These are phyloP conservation scores for Phrynocephalus versicolor DNA, from an alignment of 2,113 vertebrate genomes.

Conservation along the genomic window DNA sequence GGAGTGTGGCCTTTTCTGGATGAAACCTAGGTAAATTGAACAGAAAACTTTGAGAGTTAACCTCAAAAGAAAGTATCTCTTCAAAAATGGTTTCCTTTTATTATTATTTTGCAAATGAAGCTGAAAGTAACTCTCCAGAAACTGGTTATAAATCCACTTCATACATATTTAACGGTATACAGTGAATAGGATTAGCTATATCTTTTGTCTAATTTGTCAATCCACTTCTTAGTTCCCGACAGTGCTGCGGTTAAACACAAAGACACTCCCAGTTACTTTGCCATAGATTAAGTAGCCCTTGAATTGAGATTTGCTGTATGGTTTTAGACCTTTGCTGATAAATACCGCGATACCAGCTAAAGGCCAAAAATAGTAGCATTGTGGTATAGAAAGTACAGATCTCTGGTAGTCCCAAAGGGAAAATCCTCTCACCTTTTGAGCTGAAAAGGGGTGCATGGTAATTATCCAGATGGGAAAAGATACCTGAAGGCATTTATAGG, in stretches of 20 bases:
- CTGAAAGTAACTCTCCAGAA: constrained; percentile 61
- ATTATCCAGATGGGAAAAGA: constrained; percentile 31
- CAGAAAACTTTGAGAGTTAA: constrained; percentile 40
- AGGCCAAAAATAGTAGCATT: constrained; percentile 61
- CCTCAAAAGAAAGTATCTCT: constrained; percentile 34
- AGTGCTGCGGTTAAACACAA: constrained; percentile 64
- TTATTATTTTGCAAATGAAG: constrained; percentile 60
- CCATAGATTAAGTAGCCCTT: constrained; percentile 66
- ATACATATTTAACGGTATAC: constrained; percentile 66
- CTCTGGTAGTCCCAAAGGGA: constrained; percentile 55
- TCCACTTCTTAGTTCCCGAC: constrained; percentile 64
- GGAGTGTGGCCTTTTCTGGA: constrained; percentile 33
- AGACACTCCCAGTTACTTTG: constrained; percentile 66
- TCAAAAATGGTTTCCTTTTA: constrained; percentile 46
- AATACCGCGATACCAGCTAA: constrained; percentile 65
- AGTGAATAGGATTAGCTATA: constrained; percentile 68
- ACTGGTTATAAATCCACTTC: constrained; percentile 65
- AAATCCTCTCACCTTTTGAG: constrained; percentile 49
- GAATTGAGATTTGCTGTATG: constrained; percentile 68
- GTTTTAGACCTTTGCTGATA: constrained; percentile 66
- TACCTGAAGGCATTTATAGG: constrained; percentile 12
- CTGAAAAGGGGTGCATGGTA: constrained; percentile 21
- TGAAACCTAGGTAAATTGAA: constrained; percentile 33
- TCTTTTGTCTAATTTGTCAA: constrained; percentile 69
- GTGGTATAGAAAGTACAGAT: constrained; percentile 56